Evolutionary conservation across 2,113 vertebrate genomes (phyloP).

Genomic region (Apistogramma diplotaenia): DNA sequence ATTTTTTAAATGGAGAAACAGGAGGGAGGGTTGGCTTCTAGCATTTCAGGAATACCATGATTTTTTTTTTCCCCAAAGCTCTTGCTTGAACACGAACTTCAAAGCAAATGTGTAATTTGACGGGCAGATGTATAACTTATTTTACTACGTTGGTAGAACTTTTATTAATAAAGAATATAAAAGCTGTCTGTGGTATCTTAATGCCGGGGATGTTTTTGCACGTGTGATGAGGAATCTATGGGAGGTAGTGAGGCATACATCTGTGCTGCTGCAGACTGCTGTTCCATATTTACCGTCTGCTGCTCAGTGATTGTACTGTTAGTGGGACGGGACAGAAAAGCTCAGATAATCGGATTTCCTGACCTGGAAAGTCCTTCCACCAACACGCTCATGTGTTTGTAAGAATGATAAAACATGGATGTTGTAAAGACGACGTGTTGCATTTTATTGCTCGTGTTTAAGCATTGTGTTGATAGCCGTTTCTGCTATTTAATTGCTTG

Average conservation of each 20-base stretch:
- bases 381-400: background rate
- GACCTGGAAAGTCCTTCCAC: background rate
- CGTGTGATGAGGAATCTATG: background rate
- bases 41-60: constrained; percentile 57
- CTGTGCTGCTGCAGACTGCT: constrained; percentile 2
- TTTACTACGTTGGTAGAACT: constrained; percentile 77
- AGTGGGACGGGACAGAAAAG: background rate
- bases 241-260: constrained; percentile 34
- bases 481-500: background rate
- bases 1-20: constrained; percentile 61
- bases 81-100: constrained; percentile 54
- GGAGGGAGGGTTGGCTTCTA: constrained; percentile 43
- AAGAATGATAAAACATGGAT: background rate
- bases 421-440: background rate
- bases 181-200: constrained; percentile 35
- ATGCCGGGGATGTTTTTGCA: background rate
- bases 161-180: constrained; percentile 77
- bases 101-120: constrained; percentile 66
- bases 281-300: background rate
- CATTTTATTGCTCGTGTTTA: background rate
- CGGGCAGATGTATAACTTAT: constrained; percentile 81
- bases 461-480: background rate
- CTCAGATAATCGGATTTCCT: background rate
- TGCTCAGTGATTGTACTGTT: background rate
- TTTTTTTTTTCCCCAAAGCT: constrained; percentile 40